Base-by-base conservation (phyloP, 2,797 vertebrate species). In the Limosa lapponica region DNA sequence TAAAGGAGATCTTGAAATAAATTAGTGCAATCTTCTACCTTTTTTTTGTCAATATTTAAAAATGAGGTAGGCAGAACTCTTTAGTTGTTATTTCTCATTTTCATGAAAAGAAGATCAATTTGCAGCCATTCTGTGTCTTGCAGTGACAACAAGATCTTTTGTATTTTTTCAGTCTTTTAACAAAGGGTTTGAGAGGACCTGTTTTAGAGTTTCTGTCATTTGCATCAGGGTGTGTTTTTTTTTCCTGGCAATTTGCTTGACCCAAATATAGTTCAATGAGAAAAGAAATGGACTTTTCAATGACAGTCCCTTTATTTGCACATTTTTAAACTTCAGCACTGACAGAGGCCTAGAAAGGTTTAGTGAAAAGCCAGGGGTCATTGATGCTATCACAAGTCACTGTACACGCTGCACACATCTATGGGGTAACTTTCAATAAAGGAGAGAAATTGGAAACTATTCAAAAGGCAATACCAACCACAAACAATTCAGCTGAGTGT, bases 251-350 rank as follows among this genome's bases (percentile, higher is more conserved):
- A 41, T 59, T 90, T 34, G 6, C 36, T 89, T 62, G 39, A 94
- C 66, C 55, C 23, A 15, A 25, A 74, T 30, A 28, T 11, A 58
- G 20, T 9, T 96, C 62, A 92, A 25, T 61, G 67, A 82, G 43
- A 25, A 74, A 79, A 48, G 30, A 10, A 49, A 37, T 41, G 73
- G 30, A 16, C 57, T 80, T 41, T 83, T 67, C 66, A 74, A 3
- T 54, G 51, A 43, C 28, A 86, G 30, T 25, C 7, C 30, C 27
- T 28, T 72, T 52, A 23, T 85, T 87, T 92, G 48, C 43, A 27
- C 16, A 58, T 66, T 89, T 96, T 95, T 51, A 92, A 82, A 30
- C 25, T 80, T 24, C 54, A 81, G 37, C 8, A 64, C n/a, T 97
- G 91, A 89, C 90, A 96, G 57, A 36, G 57, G 75, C 44, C 51